Evolutionary conservation across 2,113 vertebrate genomes (phyloP).

Genomic region (Vireo altiloquus): DNA sequence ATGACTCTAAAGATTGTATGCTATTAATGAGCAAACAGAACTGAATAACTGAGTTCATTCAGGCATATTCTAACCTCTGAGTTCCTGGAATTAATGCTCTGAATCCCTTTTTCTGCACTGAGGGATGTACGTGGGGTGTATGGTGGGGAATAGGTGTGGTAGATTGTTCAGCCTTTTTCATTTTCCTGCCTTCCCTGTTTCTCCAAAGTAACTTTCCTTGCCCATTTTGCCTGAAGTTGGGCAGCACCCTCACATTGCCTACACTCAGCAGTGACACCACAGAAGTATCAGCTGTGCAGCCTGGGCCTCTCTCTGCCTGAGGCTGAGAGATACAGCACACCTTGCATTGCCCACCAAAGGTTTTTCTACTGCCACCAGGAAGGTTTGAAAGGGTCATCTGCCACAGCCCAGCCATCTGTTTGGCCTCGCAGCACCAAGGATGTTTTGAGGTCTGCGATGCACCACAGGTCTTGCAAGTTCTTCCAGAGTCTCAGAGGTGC

Average conservation of each 20-base stretch:
- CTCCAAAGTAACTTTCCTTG: background rate
- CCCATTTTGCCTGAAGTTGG: background rate
- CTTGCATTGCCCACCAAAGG: background rate
- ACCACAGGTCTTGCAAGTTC: background rate
- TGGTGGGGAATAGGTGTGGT: accelerated
- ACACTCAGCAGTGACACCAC: background rate
- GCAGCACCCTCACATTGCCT: background rate
- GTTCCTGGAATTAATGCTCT: background rate
- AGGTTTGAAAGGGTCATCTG: background rate
- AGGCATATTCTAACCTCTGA: background rate
- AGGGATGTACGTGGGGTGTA: background rate
- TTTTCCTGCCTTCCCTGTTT: background rate
- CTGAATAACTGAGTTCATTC: accelerated
- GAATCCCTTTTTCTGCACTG: background rate
- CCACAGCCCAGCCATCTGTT: background rate
- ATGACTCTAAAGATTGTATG: background rate
- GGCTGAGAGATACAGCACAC: background rate
- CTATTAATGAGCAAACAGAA: background rate
- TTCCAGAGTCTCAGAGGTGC: background rate
- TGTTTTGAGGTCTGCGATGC: accelerated
- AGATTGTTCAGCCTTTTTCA: background rate
- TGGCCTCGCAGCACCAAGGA: accelerated
- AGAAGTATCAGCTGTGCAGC: background rate
- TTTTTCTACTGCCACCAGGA: background rate
- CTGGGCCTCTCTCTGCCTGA: background rate